Evolutionary conservation across 2,888 invertebrate species (phyloP).

Genomic region (Leistus spinibarbis): DNA sequence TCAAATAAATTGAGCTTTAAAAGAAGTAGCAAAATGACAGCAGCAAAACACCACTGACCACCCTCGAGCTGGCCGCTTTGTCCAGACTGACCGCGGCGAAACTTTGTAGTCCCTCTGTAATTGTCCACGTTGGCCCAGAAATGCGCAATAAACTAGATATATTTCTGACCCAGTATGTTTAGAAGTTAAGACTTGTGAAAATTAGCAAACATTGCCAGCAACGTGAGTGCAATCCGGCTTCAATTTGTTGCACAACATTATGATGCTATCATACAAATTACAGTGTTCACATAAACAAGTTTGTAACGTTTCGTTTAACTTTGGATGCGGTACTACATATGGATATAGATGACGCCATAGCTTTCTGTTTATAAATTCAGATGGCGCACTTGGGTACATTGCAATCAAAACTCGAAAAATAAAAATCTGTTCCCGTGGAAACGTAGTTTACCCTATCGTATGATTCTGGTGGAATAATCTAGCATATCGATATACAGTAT

Average conservation of each 20-base stretch:
- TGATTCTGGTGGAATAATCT: not conserved
- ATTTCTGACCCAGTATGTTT: too few species aligned
- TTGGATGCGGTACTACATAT: not conserved
- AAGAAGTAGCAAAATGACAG: too few species aligned
- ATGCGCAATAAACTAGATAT: constrained; percentile 28
- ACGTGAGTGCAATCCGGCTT: constrained; percentile 18
- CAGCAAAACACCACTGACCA: too few species aligned
- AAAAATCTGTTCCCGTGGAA: not conserved
- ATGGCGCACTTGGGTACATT: not conserved
- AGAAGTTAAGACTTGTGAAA: not conserved
- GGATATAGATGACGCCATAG: not conserved
- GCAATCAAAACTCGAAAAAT: not conserved
- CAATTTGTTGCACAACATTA: constrained; percentile 27
- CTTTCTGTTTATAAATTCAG: not conserved
- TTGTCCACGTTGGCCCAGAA: constrained; percentile 13
- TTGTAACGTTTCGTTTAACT: constrained; percentile 28
- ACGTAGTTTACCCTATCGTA: not conserved
- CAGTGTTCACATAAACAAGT: constrained; percentile 31
- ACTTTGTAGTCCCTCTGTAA: too few species aligned
- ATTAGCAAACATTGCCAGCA: constrained; percentile 22
- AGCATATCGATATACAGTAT: not conserved
- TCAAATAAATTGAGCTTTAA: too few species aligned
- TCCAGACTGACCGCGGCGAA: too few species aligned
- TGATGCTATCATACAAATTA: constrained; percentile 25
- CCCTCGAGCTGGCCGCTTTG: too few species aligned